phyloP scores from a whole-genome alignment of 2,113 vertebrate species.

The Macrotis lagotis region DNA sequence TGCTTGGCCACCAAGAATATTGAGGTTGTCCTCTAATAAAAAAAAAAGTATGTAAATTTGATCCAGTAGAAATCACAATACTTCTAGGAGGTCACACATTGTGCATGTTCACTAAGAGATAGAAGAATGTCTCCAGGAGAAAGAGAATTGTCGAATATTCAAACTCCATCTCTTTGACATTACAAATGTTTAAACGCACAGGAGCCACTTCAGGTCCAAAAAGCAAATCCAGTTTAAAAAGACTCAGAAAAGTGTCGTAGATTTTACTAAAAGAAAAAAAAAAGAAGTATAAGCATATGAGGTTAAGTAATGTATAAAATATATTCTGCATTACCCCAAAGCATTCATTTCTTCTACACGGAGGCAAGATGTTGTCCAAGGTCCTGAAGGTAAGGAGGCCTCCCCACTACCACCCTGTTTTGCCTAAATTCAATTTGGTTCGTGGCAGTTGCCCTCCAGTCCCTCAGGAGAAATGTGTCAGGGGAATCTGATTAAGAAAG shows the following conservation, averaged over 20 bases:
- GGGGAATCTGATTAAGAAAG: neutral
- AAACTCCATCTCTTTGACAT: neutral
- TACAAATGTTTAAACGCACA: neutral
- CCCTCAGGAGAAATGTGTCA: neutral
- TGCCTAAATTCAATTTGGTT: neutral
- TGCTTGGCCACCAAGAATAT: neutral
- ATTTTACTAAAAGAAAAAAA: neutral
- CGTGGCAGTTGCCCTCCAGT: neutral
- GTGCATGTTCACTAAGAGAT: neutral
- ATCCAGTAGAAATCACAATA: neutral
- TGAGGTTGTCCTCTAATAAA: neutral
- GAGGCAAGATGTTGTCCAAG: neutral
- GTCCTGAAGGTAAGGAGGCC: neutral
- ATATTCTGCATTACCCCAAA: neutral
- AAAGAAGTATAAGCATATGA: neutral
- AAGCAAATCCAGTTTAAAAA: neutral
- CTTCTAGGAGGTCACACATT: neutral
- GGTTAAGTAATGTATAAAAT: neutral
- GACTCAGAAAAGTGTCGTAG: neutral
- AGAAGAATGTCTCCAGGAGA: neutral
- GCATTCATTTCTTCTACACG: neutral
- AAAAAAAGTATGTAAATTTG: neutral
- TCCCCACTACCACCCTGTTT: neutral
- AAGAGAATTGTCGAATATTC: neutral
- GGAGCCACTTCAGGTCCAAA: neutral